A percentile compares a stretch with the other conserved stretches of the same genome.
These are phyloP conservation scores for Chaunax sp. DNA, from an alignment of 2,797 vertebrate genomes.

Conservation along the genomic window DNA sequence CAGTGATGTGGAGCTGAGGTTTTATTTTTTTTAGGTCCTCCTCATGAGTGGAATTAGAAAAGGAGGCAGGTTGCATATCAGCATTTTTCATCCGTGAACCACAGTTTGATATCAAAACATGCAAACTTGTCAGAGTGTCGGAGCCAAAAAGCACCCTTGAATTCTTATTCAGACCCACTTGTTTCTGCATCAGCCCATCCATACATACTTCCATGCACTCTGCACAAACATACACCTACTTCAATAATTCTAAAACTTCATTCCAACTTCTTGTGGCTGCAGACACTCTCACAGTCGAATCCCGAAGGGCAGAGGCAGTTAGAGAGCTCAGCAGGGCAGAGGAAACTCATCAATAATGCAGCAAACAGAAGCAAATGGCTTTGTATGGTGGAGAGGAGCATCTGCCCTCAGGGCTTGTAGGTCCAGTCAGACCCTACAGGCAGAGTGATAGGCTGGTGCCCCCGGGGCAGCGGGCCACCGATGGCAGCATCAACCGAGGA, in stretches of 20 bases:
- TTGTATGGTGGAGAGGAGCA: conserved; percentile 49
- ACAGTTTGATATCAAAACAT: not conserved
- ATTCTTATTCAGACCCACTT: conserved; percentile 2
- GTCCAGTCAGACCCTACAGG: conserved; percentile 58
- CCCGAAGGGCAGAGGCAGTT: conserved; percentile 36
- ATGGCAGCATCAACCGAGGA: conserved; percentile 59
- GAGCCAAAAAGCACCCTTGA: conserved; percentile 37
- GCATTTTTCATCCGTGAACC: conserved; percentile 58
- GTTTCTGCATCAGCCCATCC: conserved; percentile 13
- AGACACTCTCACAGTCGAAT: conserved; percentile 26
- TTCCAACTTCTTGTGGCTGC: conserved; percentile 13
- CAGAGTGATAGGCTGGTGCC: conserved; percentile 66
- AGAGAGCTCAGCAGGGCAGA: conserved; percentile 42
- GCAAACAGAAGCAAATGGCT: conserved; percentile 52
- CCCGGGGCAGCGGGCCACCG: conserved; percentile 57
- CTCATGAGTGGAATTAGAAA: conserved; percentile 38
- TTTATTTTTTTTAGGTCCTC: conserved; percentile 42
- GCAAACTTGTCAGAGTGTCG: conserved; percentile 8
- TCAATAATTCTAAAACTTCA: conserved; percentile 22
- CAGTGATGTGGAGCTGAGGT: conserved; percentile 33
- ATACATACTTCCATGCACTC: not conserved
- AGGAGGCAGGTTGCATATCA: conserved; percentile 47
- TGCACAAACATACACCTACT: not conserved
- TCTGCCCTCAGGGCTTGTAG: conserved; percentile 60
- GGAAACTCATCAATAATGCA: conserved; percentile 75